Percentiles rank a stretch among this genome's conserved stretches.
Evolutionary conservation across 2,797 vertebrate species (phyloP).

Genomic region (Octomys mimax): DNA sequence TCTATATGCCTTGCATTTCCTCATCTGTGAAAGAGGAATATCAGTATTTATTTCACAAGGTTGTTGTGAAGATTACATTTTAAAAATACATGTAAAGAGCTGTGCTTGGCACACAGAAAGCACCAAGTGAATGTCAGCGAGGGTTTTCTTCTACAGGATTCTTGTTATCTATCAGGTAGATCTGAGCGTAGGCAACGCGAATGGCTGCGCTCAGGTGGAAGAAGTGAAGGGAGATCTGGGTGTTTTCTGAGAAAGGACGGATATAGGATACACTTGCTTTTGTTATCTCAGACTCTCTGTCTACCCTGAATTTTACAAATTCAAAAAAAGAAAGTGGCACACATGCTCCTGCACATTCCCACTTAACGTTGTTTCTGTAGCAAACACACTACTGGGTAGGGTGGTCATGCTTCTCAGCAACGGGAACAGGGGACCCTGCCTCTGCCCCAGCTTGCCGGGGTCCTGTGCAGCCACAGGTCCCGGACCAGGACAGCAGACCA

Average conservation of each 20-base stretch:
- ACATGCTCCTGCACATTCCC: background rate
- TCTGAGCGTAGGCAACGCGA: background rate
- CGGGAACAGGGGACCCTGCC: background rate
- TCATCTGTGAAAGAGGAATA: conserved; percentile 55
- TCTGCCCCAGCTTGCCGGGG: background rate
- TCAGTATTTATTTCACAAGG: background rate
- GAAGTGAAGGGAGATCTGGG: background rate
- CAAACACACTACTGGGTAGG: background rate
- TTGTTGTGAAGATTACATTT: conserved; percentile 45
- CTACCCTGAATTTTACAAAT: background rate
- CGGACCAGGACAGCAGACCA: background rate
- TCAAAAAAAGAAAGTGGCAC: background rate
- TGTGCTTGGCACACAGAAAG: conserved; percentile 40
- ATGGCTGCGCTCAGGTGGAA: background rate
- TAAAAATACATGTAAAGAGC: background rate
- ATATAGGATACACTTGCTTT: conserved; percentile 15
- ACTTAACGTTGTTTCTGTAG: background rate
- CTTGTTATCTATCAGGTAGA: background rate
- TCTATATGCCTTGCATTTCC: conserved; percentile 2
- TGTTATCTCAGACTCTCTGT: background rate
- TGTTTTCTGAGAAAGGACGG: background rate
- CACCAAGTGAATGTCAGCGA: background rate
- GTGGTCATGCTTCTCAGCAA: conserved; percentile 35
- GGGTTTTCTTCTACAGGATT: conserved; percentile 20
- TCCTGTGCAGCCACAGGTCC: background rate